Evolutionary conservation across 2,797 vertebrate species (phyloP), one percentile per base, ranked within the genome.

Genomic region (Alectoris magna): DNA sequence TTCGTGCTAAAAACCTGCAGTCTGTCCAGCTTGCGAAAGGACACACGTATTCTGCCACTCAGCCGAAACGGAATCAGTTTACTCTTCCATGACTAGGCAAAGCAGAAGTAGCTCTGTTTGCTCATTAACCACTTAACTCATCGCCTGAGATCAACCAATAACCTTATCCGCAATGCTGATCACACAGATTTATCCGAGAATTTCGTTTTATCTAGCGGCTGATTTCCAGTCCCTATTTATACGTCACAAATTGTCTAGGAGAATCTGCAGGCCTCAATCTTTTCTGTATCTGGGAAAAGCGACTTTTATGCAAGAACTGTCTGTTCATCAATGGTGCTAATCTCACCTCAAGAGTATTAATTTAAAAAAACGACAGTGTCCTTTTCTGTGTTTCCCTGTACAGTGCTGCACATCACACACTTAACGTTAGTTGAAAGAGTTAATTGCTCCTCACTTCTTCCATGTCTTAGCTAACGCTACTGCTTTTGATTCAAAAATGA

Each of bases 281-380:
- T 96, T 90, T 87, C 87, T 66, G 67, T 93, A 81, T 88, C 9
- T 39, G 91, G 88, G 87, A 94, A 90, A 92, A 97, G 94, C 11
- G 93, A 94, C 95, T 90, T 82, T 87, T 91, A 94, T 83, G 87
- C 95, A 36, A 27, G 73, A 94, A 94, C 94, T 97, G 88, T 96
- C 91, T 93, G 96, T 95, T 97, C 97, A 96, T 97, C 96, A 97
- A 92, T 96, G 97, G 97, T 98, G 98, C 98, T 98, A 97, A 98
- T 96, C 90, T 97, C 93, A 94, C 96, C 94, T 86, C 91, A 75
- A 78, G 90, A 92, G 81, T 91, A 90, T 55, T 96, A 87, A 74
- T 95, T 97, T 94, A 93, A 97, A 78, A 78, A 60, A 81, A 49
- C 95, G 94, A 87, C 97, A 95, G 95, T 43, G 89, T 93, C 87